Evolutionary conservation across 2,888 invertebrate genomes (phyloP), one percentile per base, ranked within the genome.

Genomic region (Dioctria linearis): DNA sequence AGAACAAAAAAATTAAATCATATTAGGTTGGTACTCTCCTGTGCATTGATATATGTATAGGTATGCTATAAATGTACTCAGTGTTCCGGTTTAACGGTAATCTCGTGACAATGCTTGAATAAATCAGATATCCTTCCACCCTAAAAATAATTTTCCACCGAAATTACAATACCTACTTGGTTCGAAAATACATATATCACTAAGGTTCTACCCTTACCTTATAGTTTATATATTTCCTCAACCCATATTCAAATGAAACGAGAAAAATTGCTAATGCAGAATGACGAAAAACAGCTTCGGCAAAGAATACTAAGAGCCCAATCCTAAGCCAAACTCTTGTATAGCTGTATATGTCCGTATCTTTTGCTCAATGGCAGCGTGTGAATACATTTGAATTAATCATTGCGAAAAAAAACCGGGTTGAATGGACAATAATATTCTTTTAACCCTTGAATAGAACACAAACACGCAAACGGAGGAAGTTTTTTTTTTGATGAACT

Each of bases 331-430:
- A 54, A 11, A 8, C 54, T 54, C 11, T 8, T 54, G 25, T 25
- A 25, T 54, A 54, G 54, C 46, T 46, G 25, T 25, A 25, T 25
- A 25, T 46, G 8, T 46, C 69, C 73, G 73, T 73, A 73, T 73
- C 73, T 73, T 40, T 73, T 42, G 73, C 59, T 73, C 42, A 54
- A 54, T 59, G 39, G 73, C 73, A 73, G 73, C 73, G 73, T 73
- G 73, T 73, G 73, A 73, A 73, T 73, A 73, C 59, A 73, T 73
- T 73, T 73, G 73, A 73, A 73, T 73, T 73, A 73, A 73, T 73
- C 73, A 73, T 57, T 73, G 73, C 73, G 49, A 73, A 73, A 73
- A 73, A 69, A 65, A 67, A 42, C 25, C 57, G 73, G 73, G 73
- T 73, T 73, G 73, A 73, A 73, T 73, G 73, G 57, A 73, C 73